Base-by-base conservation (phyloP, 2,113 vertebrate species). In the Microtus richardsoni region DNA sequence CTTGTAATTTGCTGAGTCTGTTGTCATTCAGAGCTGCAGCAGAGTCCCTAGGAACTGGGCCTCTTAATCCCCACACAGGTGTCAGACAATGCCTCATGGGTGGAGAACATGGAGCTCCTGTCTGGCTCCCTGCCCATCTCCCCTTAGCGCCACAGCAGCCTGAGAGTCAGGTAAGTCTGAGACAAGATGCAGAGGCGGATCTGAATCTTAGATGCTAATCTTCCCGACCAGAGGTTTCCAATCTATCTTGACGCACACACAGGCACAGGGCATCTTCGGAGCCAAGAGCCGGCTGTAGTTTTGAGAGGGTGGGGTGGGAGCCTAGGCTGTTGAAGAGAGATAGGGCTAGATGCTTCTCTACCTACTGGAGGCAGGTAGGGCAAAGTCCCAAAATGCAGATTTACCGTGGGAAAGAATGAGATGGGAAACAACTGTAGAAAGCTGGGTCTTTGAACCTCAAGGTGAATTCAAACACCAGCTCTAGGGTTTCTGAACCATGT, bases 41-140 rank as follows among this genome's bases (percentile, higher is more conserved):
- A 93, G 26, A 13, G 52, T 93, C 64, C 78, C 86, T 0, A 0
- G 47, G 85, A 93, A 52, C 36, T 96, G 60, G 60, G 60, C 84
- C 93, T 70, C 90, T 94, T 98, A 98, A 98, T 96, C 97, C 95
- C 58, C 92, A 64, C 44, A 4, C 97, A 98, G 93, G 97, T 98
- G 97, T 97, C 95, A 96, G 93, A 96, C 95, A 97, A 96, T 83
- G 95, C 92, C 93, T 86, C 74, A 82, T 36, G 97, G 97, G 96
- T 92, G 91, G 97, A 95, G 95, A 97, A 97, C 91, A 73, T 10
- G 7, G 36, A 24, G 62, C 62, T 85, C 30, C 62, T 83, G 68
- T 83, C 91, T 97, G 97, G 96, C 96, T 98, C 28, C 26, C 30
- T 21, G 86, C 85, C 39, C 88, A 96, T 88, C 83, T 97, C 77